Percentiles rank a stretch among this genome's conserved stretches.
Conservation (phyloP, 92 coral and sea anemone species). For the Porites cylindrica region DNA sequence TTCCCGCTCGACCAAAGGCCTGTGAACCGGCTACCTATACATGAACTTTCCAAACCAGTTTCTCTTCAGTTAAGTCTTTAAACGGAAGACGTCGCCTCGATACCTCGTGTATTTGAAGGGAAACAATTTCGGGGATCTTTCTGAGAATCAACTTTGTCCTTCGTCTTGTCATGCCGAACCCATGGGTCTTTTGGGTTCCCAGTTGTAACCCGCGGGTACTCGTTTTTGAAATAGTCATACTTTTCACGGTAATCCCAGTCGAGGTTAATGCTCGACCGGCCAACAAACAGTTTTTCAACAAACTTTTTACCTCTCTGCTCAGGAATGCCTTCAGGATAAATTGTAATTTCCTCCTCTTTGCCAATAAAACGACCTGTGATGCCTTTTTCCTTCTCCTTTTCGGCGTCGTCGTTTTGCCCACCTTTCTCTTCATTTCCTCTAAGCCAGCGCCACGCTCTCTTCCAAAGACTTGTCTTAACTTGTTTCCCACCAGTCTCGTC, state of each 20-base stretch:
- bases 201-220: conserved; percentile 18
- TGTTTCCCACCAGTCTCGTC: neutral
- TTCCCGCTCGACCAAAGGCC: no score
- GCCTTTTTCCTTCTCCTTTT: neutral
- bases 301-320: conserved; percentile 11
- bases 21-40: no score
- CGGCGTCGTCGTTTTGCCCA: neutral
- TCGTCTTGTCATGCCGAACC: neutral
- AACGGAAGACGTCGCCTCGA: neutral
- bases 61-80: neutral
- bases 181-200: conserved; percentile 21
- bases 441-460: neutral
- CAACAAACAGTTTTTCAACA: neutral
- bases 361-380: neutral
- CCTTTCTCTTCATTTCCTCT: neutral
- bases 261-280: neutral
- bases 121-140: neutral
- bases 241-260: neutral
- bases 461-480: neutral
- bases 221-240: neutral
- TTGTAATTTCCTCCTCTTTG: conserved; percentile 1
- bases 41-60: no score
- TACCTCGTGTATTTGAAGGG: no score
- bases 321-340: conserved; percentile 26
- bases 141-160: neutral